Evolutionary conservation across 2,888 invertebrate genomes (phyloP).

Genomic region (Phymatocera aterrima): DNA sequence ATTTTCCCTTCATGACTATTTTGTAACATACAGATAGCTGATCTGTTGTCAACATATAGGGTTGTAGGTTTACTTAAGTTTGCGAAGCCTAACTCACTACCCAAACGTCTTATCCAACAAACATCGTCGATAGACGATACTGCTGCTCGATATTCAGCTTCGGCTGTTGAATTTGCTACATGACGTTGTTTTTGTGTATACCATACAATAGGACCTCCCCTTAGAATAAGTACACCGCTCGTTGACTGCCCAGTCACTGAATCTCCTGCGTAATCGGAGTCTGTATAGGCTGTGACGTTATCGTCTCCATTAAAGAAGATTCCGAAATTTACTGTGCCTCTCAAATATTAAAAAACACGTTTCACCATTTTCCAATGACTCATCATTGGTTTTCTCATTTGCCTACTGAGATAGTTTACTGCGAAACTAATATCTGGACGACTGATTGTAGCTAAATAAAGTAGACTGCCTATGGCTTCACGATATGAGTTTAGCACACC

Average conservation of each 20-base stretch:
- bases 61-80: slow-evolving; percentile 54
- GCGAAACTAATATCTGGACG: slow-evolving; percentile 61
- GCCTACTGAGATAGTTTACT: slow-evolving; percentile 58
- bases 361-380: slow-evolving; percentile 55
- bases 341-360: slow-evolving; percentile 53
- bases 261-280: slow-evolving; percentile 57
- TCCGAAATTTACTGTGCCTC: slow-evolving; percentile 52
- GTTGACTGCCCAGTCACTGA: slow-evolving; percentile 55
- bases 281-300: slow-evolving; percentile 50
- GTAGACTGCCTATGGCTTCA: slow-evolving; percentile 55
- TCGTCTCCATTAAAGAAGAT: slow-evolving; percentile 56
- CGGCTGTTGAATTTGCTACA: slow-evolving; percentile 59
- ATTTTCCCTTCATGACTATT: slow-evolving; percentile 60
- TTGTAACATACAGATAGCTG: slow-evolving; percentile 61
- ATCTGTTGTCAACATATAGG: slow-evolving; percentile 59
- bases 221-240: slow-evolving; percentile 56
- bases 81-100: slow-evolving; percentile 53
- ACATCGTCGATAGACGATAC: slow-evolving; percentile 60
- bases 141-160: slow-evolving; percentile 64
- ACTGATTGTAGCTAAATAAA: slow-evolving; percentile 57
- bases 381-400: slow-evolving; percentile 51
- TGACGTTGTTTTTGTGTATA: slow-evolving; percentile 54
- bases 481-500: slow-evolving; percentile 46
- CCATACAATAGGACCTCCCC: slow-evolving; percentile 62
- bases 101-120: slow-evolving; percentile 60